Base-by-base conservation (phyloP, 1,140 invertebrate genomes). In the Drosophila bipectinata region DNA sequence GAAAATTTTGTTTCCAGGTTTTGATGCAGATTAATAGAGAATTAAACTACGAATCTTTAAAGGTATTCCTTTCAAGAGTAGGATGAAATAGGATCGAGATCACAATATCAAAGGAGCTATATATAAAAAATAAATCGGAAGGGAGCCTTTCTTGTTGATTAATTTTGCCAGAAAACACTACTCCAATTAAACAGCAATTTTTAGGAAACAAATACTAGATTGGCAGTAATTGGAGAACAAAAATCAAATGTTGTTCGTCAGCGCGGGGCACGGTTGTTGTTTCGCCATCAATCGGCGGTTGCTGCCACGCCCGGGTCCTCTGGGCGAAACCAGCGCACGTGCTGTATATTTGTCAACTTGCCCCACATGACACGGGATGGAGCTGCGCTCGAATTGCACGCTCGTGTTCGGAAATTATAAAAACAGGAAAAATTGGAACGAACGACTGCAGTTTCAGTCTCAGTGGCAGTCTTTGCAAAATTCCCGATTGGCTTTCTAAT, bases 301-400 rank as follows among this genome's bases (percentile, higher is more conserved):
- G 39, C 39, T 34, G 45, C 15, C 28, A 18, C 51, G 18, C 6
- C 3, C 39, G 34, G 45, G 49, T 15, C 63, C 41, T 55, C 52
- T 28, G 44, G 28, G 28, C 49, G 34, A 47, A 59, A 30, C 41
- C 48, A 48, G 44, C 47, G 61, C 82, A 85, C 82, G 82, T 87
- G 78, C 82, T 63, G 61, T 64, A 82, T 87, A 85, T 87, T 87
- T 87, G 82, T 85, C 82, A 87, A 75, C 72, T 71, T 57, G 82
- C 61, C 77, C 67, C 80, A 84, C 48, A 77, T 85, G 77, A 56
- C 68, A 51, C 68, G 58, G 63, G 10, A 12, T 30, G 32, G 37
- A 28, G 61, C 59, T 62, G 63, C 51, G 55, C 62, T 56, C n/a
- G 30, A 85, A 85, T 77, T 66, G 81, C 58, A n/a, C 75, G 63